Base-by-base conservation (phyloP, 1,140 invertebrate species). In the Geopemphigus sp. region DNA sequence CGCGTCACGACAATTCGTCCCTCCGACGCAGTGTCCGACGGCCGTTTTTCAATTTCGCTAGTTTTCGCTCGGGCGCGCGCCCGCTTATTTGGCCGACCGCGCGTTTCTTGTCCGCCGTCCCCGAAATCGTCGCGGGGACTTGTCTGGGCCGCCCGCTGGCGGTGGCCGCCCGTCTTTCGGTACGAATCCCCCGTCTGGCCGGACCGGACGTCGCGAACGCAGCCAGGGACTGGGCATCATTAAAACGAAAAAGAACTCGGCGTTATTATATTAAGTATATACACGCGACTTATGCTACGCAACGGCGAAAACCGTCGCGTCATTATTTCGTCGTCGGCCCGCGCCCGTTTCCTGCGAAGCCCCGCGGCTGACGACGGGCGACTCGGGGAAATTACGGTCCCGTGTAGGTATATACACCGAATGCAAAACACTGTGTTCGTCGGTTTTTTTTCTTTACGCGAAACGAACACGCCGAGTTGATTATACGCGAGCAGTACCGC, bases 161-260 rank as follows among this genome's bases (percentile, higher is more conserved):
- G n/a, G n/a, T n/a, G n/a, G n/a, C n/a, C n/a, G n/a, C n/a, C n/a
- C n/a, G n/a, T n/a, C n/a, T n/a, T n/a, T n/a, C n/a, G n/a, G n/a
- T n/a, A n/a, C n/a, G n/a, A n/a, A n/a, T n/a, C n/a, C n/a, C n/a
- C 39, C 39, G 39, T 68, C 64, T 74, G 29, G 72, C 12, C 54
- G 72, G 72, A 74, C 54, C 72, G 72, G 72, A 74, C 54, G 72
- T 74, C 72, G n/a, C 19, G 39, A 29, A 26, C 54, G 70, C 50
- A 73, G n/a, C n/a, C 70, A 26, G 19, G 45, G 26, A 73, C 50
- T n/a, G n/a, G 29, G 29, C 70, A 73, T 74, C 54, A 74, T 59
- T 59, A 74, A 74, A 74, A 56, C 39, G 32, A 74, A 74, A 54
- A 57, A 39, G 22, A n/a, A 64, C 39, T n/a, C n/a, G n/a, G n/a